Base-by-base conservation (phyloP, 2,888 invertebrate genomes). In the Scaptomyza polygonia region DNA sequence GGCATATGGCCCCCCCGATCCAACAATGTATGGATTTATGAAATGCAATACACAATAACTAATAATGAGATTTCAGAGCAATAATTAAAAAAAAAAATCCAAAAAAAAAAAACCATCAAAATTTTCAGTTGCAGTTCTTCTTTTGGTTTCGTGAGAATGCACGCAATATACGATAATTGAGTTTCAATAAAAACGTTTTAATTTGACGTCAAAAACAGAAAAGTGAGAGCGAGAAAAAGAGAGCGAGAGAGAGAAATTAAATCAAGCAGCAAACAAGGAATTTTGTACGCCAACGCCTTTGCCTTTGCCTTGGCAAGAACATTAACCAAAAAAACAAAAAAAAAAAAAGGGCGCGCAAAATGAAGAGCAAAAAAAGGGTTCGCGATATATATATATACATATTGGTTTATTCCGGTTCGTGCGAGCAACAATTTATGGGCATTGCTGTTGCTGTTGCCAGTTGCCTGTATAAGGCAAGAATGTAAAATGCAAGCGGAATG, bases 401-500 rank as follows among this genome's bases (percentile, higher is more conserved):
- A 16, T 16, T 27, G 58, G 14, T 34, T 48, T 44, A 65, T 59
- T 54, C 70, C 65, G 57, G 49, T 69, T 70, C 36, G 44, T 56
- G 45, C 74, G 54, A 52, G 66, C 56, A 70, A 58, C 63, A 75
- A 76, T 78, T 77, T 72, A 78, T 75, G 59, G 67, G 58, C 62
- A 67, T 64, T 54, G 64, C 1, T 27, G 44, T 4, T 44, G 44
- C 1, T 8, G 61, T 16, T 32, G 56, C 42, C 18, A 34, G 55
- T 43, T 59, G 40, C 57, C 77, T 76, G 70, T 70, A 64, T 67
- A 65, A 58, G 68, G 62, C 44, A 77, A 77, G 77, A 85, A 79
- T 83, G 83, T 76, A 85, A 79, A 86, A 88, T 83, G 86, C 85
- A 85, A 86, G 76, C 79, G 89, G 82, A 88, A 88, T 87, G 87